Conservation (phyloP, 1,140 invertebrate species). For the Pseudachorutes palmiensis region DNA sequence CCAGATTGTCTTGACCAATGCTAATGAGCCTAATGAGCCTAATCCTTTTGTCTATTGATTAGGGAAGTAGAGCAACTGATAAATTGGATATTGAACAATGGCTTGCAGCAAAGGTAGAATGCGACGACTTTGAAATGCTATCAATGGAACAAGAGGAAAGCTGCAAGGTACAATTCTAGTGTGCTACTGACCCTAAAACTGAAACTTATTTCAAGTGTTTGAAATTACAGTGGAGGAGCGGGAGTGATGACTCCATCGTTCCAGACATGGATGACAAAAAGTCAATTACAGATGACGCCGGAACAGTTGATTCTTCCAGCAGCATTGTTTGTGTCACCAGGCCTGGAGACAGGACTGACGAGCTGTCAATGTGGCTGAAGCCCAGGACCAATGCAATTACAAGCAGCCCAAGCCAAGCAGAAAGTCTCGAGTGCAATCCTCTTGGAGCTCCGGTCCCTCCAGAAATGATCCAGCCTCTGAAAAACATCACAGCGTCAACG, state of each 20-base stretch:
- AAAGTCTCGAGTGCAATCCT: neutral
- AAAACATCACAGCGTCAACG: neutral
- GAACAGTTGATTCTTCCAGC: neutral
- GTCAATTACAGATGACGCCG: too few species aligned
- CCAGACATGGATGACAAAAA: neutral
- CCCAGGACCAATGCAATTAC: neutral
- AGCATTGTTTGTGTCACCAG: neutral
- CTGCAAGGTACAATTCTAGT: neutral
- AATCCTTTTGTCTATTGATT: too few species aligned
- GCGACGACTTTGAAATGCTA: slow-evolving; percentile 5
- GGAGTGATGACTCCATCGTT: neutral
- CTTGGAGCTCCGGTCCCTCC: neutral
- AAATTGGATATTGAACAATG: neutral
- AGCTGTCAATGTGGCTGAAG: neutral
- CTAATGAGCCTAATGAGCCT: too few species aligned
- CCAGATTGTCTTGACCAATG: too few species aligned
- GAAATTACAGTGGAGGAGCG: neutral
- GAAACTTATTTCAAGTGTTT: neutral
- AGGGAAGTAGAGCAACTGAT: neutral
- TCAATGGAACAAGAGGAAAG: neutral
- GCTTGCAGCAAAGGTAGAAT: neutral
- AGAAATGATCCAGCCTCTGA: slow-evolving; percentile 2
- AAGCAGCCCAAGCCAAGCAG: neutral
- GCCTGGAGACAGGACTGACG: neutral
- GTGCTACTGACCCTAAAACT: neutral